Conservation (phyloP, 2,797 vertebrate species). For the Oceanodroma leucorhoa region DNA sequence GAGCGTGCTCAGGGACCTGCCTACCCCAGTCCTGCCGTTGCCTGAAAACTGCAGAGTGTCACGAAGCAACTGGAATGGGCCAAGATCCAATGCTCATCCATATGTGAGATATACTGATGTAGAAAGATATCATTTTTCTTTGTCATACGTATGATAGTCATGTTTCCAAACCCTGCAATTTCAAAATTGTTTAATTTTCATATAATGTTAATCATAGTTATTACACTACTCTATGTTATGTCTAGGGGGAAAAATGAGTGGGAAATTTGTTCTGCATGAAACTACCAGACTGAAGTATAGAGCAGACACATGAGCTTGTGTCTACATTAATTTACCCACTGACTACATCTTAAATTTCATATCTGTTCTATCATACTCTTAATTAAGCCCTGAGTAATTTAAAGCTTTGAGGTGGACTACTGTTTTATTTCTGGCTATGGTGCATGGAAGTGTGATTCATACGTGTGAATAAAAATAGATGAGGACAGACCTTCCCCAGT, state of each 20-base stretch:
- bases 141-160: background rate
- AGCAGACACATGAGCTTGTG: background rate
- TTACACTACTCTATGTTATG: constrained; percentile 6
- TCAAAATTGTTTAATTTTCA: constrained; percentile 50
- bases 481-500: constrained; percentile 31
- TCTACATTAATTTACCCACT: constrained; percentile 27
- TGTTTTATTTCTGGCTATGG: constrained; percentile 49
- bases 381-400: constrained; percentile 51
- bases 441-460: constrained; percentile 47
- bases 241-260: background rate
- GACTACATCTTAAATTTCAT: constrained; percentile 41
- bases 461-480: constrained; percentile 34
- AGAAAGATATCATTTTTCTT: background rate
- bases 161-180: constrained; percentile 50
- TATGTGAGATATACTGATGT: background rate
- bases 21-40: background rate
- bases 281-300: background rate
- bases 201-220: constrained; percentile 34
- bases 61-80: background rate
- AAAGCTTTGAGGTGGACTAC: constrained; percentile 32
- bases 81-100: background rate
- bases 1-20: background rate
- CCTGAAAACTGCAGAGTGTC: background rate
- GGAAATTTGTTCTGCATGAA: constrained; percentile 31
- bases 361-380: constrained; percentile 29